phyloP scores from a whole-genome alignment of 1,140 invertebrate species.

The Zaprionus ghesquierei region DNA sequence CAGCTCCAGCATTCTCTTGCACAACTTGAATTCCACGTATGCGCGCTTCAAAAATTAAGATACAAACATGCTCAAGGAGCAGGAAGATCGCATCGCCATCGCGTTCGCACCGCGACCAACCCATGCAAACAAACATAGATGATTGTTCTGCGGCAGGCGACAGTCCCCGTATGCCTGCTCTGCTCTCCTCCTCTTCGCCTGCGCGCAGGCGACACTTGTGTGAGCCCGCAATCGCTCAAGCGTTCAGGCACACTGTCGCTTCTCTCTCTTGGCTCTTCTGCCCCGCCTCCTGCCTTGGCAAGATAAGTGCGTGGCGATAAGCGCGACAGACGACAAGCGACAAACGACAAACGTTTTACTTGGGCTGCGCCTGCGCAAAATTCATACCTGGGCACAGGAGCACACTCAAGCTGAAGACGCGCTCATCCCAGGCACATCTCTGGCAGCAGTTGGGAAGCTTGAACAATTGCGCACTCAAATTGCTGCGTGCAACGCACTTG shows the following conservation, averaged over 20 bases:
- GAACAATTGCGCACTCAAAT: conserved; percentile 74
- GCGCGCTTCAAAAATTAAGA: conserved; percentile 78
- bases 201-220: conserved; percentile 43
- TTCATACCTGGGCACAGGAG: conserved; percentile 25
- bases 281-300: conserved; percentile 10
- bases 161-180: neutral
- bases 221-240: conserved; percentile 58
- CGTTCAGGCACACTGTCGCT: conserved; percentile 34
- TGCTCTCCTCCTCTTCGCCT: neutral
- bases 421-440: conserved; percentile 18
- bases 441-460: conserved; percentile 44
- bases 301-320: conserved; percentile 80
- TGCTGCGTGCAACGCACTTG: conserved; percentile 50
- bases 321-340: conserved; percentile 61
- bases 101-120: neutral
- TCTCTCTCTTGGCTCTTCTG: neutral
- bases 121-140: conserved; percentile 21
- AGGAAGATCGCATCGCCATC: conserved; percentile 61
- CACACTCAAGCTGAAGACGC: conserved; percentile 11
- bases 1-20: conserved; percentile 30
- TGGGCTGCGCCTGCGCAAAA: conserved; percentile 64
- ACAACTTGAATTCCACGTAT: conserved; percentile 71
- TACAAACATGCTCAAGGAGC: conserved; percentile 76
- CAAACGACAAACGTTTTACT: conserved; percentile 70
- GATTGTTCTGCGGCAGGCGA: conserved; percentile 25